phyloP scores from a whole-genome alignment of 2,113 vertebrate genomes.

The Alligator mississippiensis region DNA sequence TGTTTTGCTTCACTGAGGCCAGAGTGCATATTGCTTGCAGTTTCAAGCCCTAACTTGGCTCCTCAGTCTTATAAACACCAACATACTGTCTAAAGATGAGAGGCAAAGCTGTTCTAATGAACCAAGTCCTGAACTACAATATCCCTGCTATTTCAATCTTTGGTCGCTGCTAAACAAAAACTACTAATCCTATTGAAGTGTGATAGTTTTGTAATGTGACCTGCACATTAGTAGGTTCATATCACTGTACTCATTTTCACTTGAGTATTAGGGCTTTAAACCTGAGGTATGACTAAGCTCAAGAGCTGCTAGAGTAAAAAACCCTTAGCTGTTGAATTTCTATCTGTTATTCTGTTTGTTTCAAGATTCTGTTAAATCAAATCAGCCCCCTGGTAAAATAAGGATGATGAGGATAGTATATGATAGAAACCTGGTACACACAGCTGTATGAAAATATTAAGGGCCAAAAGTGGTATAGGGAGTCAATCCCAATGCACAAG shows the following conservation, averaged over 20 bases:
- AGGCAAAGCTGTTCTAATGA: constrained; percentile 39
- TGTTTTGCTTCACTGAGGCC: background rate
- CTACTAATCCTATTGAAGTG: background rate
- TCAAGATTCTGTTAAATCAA: constrained; percentile 10
- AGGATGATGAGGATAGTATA: background rate
- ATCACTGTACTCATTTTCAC: constrained; percentile 15
- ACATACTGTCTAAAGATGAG: constrained; percentile 37
- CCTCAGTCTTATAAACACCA: constrained; percentile 46
- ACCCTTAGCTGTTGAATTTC: background rate
- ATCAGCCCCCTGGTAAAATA: background rate
- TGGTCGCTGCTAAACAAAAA: constrained; percentile 12
- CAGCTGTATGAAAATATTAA: no score
- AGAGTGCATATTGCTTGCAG: constrained; percentile 40
- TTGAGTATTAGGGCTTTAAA: constrained; percentile 40
- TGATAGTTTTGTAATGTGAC: constrained; percentile 20
- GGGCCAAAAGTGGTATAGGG: background rate
- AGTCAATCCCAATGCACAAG: no score
- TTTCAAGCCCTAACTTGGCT: background rate
- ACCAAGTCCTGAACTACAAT: constrained; percentile 43
- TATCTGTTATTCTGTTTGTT: background rate
- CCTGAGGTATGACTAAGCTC: background rate
- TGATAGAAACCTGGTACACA: no score
- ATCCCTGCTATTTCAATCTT: constrained; percentile 6
- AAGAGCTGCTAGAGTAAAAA: background rate
- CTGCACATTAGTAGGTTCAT: background rate